phyloP scores from a whole-genome alignment of 1,140 invertebrate species.

The Dendroctonus ponderosae region DNA sequence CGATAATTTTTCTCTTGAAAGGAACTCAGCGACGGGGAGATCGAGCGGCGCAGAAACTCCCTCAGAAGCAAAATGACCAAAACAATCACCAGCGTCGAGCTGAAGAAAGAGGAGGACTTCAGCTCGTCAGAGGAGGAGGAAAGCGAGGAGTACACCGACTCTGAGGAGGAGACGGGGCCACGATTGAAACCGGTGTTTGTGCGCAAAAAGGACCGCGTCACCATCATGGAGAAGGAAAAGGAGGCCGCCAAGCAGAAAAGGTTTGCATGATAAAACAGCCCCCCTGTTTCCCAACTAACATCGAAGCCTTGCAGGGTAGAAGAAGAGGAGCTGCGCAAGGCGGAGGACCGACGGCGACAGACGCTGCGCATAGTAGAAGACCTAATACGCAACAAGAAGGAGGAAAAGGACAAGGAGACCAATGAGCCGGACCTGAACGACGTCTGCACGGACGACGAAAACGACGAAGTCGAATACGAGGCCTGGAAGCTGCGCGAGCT shows the following conservation, averaged over 20 bases:
- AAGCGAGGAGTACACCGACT: slow-evolving; percentile 77
- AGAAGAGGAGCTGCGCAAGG: slow-evolving; percentile 71
- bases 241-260: slow-evolving; percentile 80
- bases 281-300: neutral
- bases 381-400: slow-evolving; percentile 75
- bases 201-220: slow-evolving; percentile 89
- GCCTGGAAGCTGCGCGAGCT: slow-evolving; percentile 96
- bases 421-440: slow-evolving; percentile 75
- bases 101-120: slow-evolving; percentile 68
- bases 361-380: slow-evolving; percentile 90
- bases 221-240: slow-evolving; percentile 91
- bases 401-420: slow-evolving; percentile 56
- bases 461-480: slow-evolving; percentile 97
- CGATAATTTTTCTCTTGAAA: neutral
- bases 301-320: slow-evolving; percentile 58
- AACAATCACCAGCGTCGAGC: slow-evolving; percentile 62
- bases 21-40: slow-evolving; percentile 75
- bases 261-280: neutral
- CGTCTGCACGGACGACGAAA: slow-evolving; percentile 96
- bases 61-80: slow-evolving; percentile 65
- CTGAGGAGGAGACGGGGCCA: slow-evolving; percentile 84
- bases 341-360: slow-evolving; percentile 79
- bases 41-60: slow-evolving; percentile 73
- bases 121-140: slow-evolving; percentile 72
- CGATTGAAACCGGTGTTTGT: slow-evolving; percentile 97